phyloP scores from a whole-genome alignment of 92 coral and sea anemone species.

The Diadumene lineata region DNA sequence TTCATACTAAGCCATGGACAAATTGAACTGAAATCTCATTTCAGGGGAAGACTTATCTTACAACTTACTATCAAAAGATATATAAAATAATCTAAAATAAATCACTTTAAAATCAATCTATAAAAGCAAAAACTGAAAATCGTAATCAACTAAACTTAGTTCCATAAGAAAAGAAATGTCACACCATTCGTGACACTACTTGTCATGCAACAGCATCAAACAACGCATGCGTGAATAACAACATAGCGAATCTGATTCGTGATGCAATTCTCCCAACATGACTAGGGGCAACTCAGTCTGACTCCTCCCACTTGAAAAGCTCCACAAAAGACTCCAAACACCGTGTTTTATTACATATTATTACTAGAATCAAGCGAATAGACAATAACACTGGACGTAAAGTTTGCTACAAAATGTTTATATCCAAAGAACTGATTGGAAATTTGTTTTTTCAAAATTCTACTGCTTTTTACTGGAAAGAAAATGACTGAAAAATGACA shows the following conservation, averaged over 20 bases:
- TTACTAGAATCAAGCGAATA: neutral
- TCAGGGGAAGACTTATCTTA: too few relatives aligned
- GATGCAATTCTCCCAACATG: neutral
- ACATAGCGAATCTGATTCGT: neutral
- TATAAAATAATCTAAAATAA: too few relatives aligned
- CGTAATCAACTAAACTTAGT: too few relatives aligned
- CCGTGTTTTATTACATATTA: neutral
- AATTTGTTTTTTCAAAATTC: neutral
- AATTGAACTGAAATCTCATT: too few relatives aligned
- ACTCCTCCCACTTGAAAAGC: neutral
- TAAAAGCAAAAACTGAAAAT: too few relatives aligned
- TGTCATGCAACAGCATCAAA: neutral
- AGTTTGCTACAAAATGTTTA: neutral
- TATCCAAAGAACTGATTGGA: neutral
- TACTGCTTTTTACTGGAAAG: neutral
- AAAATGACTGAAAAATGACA: neutral
- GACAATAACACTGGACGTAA: neutral
- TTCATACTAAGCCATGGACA: too few relatives aligned
- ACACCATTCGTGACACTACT: neutral
- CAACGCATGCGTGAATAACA: constrained; percentile 4
- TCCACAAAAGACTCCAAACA: neutral
- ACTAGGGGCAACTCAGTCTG: neutral
- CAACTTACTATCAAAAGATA: too few relatives aligned
- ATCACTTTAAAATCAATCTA: too few relatives aligned
- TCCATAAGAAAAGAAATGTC: neutral